These are phyloP conservation scores for Sebastes matsubarae DNA, from an alignment of 2,797 vertebrate species.

Conservation along the genomic window DNA sequence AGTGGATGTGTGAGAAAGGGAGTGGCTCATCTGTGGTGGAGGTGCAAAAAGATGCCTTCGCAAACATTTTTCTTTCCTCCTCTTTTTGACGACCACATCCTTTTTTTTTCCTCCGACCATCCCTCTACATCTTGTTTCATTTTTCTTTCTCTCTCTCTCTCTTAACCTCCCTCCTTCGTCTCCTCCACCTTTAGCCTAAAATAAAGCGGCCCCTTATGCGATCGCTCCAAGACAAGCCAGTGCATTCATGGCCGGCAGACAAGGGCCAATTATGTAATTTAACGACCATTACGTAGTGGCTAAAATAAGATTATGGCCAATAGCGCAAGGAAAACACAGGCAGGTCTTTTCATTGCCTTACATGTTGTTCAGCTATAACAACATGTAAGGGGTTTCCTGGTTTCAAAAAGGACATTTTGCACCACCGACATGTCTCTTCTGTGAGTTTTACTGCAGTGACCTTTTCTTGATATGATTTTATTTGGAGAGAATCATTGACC, in stretches of 20 bases:
- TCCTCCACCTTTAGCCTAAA: constrained; percentile 41
- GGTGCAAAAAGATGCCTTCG: neutral
- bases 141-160: neutral
- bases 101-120: neutral
- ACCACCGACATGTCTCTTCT: neutral
- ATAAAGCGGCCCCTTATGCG: constrained; percentile 69
- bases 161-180: constrained; percentile 19
- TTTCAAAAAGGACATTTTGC: neutral
- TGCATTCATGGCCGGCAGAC: constrained; percentile 75
- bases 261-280: constrained; percentile 85
- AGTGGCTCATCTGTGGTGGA: constrained; percentile 14
- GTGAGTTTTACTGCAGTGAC: neutral
- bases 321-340: constrained; percentile 65
- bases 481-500: constrained; percentile 39
- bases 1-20: neutral
- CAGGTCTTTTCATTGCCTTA: constrained; percentile 52
- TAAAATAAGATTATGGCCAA: constrained; percentile 85
- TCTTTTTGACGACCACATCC: constrained; percentile 11
- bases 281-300: constrained; percentile 84
- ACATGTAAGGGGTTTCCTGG: neutral
- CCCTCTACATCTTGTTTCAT: neutral
- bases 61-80: neutral
- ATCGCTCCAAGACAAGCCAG: constrained; percentile 56
- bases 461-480: constrained; percentile 23
- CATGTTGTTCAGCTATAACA: constrained; percentile 7